Evolutionary conservation across 2,797 vertebrate species (phyloP).

Genomic region (Jordanella pulchra): DNA sequence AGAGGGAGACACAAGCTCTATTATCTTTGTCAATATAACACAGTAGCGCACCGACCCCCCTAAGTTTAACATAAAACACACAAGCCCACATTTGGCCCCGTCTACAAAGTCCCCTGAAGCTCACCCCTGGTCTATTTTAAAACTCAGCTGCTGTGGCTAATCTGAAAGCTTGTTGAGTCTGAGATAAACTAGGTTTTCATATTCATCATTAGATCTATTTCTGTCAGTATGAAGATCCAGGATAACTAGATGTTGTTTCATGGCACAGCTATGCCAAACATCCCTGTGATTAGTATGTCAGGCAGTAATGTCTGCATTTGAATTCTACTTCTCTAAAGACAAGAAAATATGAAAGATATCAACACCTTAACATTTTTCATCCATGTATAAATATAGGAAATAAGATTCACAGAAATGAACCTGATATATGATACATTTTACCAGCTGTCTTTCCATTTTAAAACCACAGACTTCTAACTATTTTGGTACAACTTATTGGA

Average conservation of each 20-base stretch:
- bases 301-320: not conserved
- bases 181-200: conserved; percentile 59
- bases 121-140: conserved; percentile 59
- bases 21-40: not conserved
- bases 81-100: conserved; percentile 46
- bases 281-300: not conserved
- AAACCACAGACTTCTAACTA: not conserved
- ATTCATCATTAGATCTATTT: conserved; percentile 47
- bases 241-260: conserved; percentile 22
- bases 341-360: not conserved
- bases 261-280: conserved; percentile 11
- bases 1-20: conserved; percentile 68
- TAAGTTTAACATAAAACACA: too few species aligned
- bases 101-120: conserved; percentile 29
- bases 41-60: not conserved
- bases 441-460: not conserved
- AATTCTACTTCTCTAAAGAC: not conserved
- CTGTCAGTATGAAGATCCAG: conserved; percentile 27
- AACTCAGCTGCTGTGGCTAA: conserved; percentile 60
- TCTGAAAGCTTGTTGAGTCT: conserved; percentile 43
- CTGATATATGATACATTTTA: not conserved
- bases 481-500: not conserved
- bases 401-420: not conserved
- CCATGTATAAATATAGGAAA: not conserved
- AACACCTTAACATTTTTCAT: not conserved